A percentile compares a stretch with the other conserved stretches of the same genome.
Evolutionary conservation across 2,888 invertebrate species (phyloP).

Genomic region (Drosophila robusta): DNA sequence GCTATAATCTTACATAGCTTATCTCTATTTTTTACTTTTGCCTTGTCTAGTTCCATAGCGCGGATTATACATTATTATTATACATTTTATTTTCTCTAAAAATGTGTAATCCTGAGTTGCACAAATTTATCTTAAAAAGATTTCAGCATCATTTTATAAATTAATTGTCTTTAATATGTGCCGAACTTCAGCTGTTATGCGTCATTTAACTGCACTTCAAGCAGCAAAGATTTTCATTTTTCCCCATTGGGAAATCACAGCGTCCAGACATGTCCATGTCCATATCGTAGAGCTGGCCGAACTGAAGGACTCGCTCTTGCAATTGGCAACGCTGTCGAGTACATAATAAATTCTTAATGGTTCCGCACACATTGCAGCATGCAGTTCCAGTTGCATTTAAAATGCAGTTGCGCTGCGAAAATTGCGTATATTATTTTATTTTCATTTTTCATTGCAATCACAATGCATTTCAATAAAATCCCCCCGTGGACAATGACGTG

Average conservation of each 20-base stretch:
- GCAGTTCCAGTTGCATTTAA: constrained; percentile 39
- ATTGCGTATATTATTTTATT: constrained; percentile 30
- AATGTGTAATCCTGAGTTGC: no score
- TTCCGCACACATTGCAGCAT: constrained; percentile 36
- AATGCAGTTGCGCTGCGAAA: constrained; percentile 33
- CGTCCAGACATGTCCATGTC: constrained; percentile 16
- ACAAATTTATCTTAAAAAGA: background rate
- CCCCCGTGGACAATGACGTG: constrained; percentile 24
- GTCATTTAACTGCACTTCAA: constrained; percentile 64
- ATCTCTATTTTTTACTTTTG: background rate
- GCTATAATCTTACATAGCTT: background rate
- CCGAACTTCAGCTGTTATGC: constrained; percentile 15
- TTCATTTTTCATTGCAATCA: constrained; percentile 52
- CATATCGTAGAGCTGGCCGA: constrained; percentile 5
- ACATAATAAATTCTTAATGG: constrained; percentile 78
- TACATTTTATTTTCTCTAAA: no score
- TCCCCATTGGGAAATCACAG: constrained; percentile 56
- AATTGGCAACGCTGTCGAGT: constrained; percentile 57
- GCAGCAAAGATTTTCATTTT: constrained; percentile 28
- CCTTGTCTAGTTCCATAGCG: no score
- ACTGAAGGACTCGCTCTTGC: constrained; percentile 42
- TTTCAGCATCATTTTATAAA: constrained; percentile 30
- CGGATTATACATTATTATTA: no score
- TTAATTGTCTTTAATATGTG: constrained; percentile 52
- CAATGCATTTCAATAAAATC: constrained; percentile 63